These are phyloP conservation scores for Xiphophorus birchmanni DNA, from an alignment of 2,797 vertebrate genomes.

Conservation along the genomic window DNA sequence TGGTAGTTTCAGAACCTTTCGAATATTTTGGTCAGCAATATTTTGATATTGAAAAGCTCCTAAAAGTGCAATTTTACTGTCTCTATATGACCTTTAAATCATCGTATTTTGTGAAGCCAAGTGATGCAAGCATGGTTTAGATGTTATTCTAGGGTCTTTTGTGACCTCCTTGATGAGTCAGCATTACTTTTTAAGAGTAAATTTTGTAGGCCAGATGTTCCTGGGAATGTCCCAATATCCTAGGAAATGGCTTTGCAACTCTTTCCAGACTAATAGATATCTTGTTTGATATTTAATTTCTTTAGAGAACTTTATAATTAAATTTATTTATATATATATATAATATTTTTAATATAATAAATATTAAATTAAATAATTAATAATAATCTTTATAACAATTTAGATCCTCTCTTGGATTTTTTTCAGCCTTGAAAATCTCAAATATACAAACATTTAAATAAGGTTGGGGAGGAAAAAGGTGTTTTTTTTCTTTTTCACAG, in stretches of 20 bases:
- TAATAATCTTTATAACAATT: too few relatives aligned
- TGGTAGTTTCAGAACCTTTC: not conserved
- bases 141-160: not conserved
- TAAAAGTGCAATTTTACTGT: not conserved
- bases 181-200: not conserved
- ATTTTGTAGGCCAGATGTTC: not conserved
- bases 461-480: not conserved
- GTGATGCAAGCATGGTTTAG: not conserved
- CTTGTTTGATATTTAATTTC: not conserved
- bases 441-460: not conserved
- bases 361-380: too few relatives aligned
- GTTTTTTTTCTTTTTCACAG: not conserved
- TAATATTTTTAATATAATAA: too few relatives aligned
- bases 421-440: not conserved
- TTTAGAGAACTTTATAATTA: not conserved
- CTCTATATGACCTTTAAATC: not conserved
- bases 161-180: not conserved
- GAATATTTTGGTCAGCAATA: not conserved
- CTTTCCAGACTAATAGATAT: not conserved
- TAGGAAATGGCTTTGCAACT: not conserved
- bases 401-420: not conserved
- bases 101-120: not conserved
- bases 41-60: not conserved
- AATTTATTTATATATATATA: too few relatives aligned
- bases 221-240: not conserved